Conservation (phyloP, 2,888 invertebrate species). For the Caenorhabditis angaria region DNA sequence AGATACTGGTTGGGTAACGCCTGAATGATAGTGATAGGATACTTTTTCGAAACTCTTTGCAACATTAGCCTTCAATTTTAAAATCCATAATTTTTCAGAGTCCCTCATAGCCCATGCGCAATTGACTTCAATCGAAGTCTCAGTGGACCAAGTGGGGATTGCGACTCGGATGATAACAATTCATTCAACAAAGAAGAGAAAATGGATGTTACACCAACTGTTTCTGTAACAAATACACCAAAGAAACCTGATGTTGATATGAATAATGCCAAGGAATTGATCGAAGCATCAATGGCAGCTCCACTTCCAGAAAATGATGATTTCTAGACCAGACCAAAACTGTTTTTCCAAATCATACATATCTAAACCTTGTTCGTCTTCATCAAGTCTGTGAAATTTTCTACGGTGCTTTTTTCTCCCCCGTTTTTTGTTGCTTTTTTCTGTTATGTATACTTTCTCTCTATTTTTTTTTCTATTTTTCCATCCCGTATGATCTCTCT, state of each 20-base stretch:
- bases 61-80: too few species aligned
- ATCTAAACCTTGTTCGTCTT: too few species aligned
- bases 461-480: slow-evolving; percentile 2
- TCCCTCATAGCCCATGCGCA: slow-evolving; percentile 35
- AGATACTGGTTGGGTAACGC: too few species aligned
- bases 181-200: slow-evolving; percentile 13
- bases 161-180: slow-evolving; percentile 10
- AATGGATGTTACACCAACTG: neutral
- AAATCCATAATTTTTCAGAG: too few species aligned
- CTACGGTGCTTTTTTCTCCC: neutral
- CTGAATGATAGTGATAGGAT: too few species aligned
- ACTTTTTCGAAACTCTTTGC: neutral
- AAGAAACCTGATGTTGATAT: slow-evolving; percentile 5
- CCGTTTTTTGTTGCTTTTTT: slow-evolving; percentile 3
- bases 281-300: slow-evolving; percentile 18
- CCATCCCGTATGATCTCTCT: neutral
- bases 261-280: slow-evolving; percentile 4
- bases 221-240: neutral
- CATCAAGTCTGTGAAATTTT: neutral
- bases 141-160: neutral
- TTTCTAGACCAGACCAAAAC: neutral
- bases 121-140: neutral
- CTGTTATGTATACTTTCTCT: neutral
- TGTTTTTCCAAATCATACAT: neutral
- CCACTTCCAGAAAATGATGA: slow-evolving; percentile 22